Evolutionary conservation across 2,888 invertebrate species (phyloP).

Genomic region (Gortyna flavago): DNA sequence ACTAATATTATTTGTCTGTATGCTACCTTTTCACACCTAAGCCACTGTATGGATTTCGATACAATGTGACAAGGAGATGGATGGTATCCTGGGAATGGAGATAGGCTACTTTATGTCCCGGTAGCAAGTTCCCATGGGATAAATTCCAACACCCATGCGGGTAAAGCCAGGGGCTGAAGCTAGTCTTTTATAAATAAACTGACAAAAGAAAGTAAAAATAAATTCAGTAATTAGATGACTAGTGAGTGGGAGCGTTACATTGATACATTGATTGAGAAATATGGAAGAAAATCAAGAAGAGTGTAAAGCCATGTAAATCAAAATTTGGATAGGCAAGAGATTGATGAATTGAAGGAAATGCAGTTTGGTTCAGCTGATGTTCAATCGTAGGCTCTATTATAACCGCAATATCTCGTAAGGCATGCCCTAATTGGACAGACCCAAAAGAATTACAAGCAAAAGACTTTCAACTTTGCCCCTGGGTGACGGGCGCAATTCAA

Average conservation of each 20-base stretch:
- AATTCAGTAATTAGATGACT: background rate
- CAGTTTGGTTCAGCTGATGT: background rate
- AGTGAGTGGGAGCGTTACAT: background rate
- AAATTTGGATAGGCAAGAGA: background rate
- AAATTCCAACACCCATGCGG: too few species aligned
- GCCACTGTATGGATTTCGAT: too few species aligned
- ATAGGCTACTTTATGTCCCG: too few species aligned
- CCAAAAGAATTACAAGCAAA: background rate
- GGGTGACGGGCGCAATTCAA: constrained; percentile 12
- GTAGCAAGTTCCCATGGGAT: too few species aligned
- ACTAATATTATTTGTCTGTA: too few species aligned
- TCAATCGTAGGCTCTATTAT: background rate
- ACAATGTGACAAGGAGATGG: too few species aligned
- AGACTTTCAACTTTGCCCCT: constrained; percentile 33
- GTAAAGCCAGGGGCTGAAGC: too few species aligned
- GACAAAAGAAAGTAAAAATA: background rate
- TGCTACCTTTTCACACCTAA: too few species aligned
- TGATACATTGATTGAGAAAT: background rate
- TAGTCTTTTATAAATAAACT: background rate
- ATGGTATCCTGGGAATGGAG: too few species aligned
- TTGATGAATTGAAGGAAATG: background rate
- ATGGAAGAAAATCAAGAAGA: background rate
- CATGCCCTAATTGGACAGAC: background rate
- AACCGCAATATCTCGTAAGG: background rate
- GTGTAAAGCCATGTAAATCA: background rate